Evolutionary conservation across 1,140 invertebrate genomes (phyloP), one percentile per base, ranked within the genome.

Genomic region (Neuroterus valhalla): DNA sequence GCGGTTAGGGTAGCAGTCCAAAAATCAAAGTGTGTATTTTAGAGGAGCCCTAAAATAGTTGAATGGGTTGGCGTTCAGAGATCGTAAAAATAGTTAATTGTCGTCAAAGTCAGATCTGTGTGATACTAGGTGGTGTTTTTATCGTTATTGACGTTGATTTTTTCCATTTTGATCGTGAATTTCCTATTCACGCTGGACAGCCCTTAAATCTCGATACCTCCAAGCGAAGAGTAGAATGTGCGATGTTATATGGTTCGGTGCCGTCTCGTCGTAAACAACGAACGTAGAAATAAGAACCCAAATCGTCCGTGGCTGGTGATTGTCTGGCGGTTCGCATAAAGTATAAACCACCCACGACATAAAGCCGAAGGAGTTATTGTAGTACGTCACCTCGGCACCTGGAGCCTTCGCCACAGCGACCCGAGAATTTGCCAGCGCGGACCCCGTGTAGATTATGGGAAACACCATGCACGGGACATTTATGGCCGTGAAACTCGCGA

Each of bases 281-380:
- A 74, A 73, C 67, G 75, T 67, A 72, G 80, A 81, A 87, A 86
- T 86, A 84, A 86, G 81, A 87, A 82, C 75, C 78, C 77, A 80
- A 82, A 84, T 85, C 80, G 83, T 82, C 75, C 77, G 77, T 55
- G 78, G 75, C 79, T 76, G 77, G 79, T 78, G 85, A 87, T 87
- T 81, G 84, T 87, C 81, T 81, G 79, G 74, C 81, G 82, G 81
- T 79, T 82, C 81, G 66, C 82, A 84, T 88, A 87, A 84, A 84
- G 75, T 85, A 81, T 83, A 86, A 87, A 84, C 87, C 86, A 86
- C 86, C 87, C 84, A 87, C 86, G 82, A 84, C 86, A 88, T 87
- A 87, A 88, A 87, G 81, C 85, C 77, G 78, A 79, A 82, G 82
- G 85, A 88, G 86, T 88, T 89, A 89, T 88, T 84, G 85, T 82